These are phyloP conservation scores for Drosophila cognata DNA, from an alignment of 2,888 invertebrate species.

Conservation along the genomic window DNA sequence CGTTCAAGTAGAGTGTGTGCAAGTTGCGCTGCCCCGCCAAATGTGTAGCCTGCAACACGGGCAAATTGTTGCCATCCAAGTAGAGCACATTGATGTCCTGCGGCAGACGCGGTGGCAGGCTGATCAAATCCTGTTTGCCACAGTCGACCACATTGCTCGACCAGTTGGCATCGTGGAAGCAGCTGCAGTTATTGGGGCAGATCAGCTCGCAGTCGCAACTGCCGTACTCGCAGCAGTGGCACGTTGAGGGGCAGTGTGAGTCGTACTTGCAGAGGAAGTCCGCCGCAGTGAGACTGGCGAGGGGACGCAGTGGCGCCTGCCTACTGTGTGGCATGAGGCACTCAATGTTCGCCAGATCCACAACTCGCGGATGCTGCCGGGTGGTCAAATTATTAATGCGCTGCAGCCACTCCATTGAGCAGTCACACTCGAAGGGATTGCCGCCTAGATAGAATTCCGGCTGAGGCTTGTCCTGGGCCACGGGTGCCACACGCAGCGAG, in stretches of 20 bases:
- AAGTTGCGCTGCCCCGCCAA: slow-evolving; percentile 96
- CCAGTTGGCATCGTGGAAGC: slow-evolving; percentile 97
- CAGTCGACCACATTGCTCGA: slow-evolving; percentile 96
- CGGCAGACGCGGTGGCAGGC: slow-evolving; percentile 91
- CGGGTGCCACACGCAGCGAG: slow-evolving; percentile 91
- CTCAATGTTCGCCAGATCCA: slow-evolving; percentile 95
- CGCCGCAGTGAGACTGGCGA: slow-evolving; percentile 91
- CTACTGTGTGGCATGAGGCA: slow-evolving; percentile 94
- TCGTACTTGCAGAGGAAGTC: slow-evolving; percentile 97
- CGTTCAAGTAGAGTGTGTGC: slow-evolving; percentile 93
- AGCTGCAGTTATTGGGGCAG: slow-evolving; percentile 96
- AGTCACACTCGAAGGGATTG: slow-evolving; percentile 97
- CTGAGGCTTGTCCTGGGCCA: slow-evolving; percentile 88
- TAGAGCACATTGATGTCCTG: slow-evolving; percentile 98
- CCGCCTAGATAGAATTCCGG: slow-evolving; percentile 96
- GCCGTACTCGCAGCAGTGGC: slow-evolving; percentile 98
- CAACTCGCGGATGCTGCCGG: slow-evolving; percentile 93
- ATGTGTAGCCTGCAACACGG: slow-evolving; percentile 92
- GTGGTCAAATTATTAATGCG: slow-evolving; percentile 94
- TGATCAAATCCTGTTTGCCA: slow-evolving; percentile 87
- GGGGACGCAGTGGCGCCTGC: slow-evolving; percentile 91
- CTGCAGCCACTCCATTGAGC: slow-evolving; percentile 97
- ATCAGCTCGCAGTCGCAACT: slow-evolving; percentile 99
- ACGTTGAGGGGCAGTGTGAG: slow-evolving; percentile 96
- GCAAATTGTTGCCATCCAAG: slow-evolving; percentile 92